Base-by-base conservation (phyloP, 53 echinoderm and acorn worm genomes). In the Zoroaster sp. region DNA sequence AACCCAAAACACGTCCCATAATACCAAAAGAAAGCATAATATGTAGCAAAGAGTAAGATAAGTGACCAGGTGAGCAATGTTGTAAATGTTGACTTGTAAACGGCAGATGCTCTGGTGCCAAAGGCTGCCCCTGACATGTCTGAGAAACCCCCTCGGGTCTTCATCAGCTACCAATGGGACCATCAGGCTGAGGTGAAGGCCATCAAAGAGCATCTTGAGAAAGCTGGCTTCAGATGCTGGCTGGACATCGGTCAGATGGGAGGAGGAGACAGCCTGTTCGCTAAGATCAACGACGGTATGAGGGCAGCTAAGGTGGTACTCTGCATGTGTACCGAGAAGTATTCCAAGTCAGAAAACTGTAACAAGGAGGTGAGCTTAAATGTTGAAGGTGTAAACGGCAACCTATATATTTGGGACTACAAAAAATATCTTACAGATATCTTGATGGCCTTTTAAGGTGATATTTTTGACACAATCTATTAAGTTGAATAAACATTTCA, bases 171-270 rank as follows among this genome's bases (percentile, higher is more conserved):
- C 87, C 95, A 95, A 51, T 93, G 95, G 96, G 98, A 98, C 53
- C 98, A 98, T 49, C 98, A 96, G 55, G 83, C 90, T 2, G 96
- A 98, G 73, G 98, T 98, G 15, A 98, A 94, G 33, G 94, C 86
- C 31, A 74, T 98, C 73, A 94, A 83, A 71, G 76, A 92, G 17
- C 98, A 98, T 42, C 93, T 98, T 20, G 98, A 94, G 90, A 96
- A 82, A 88, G 99, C 99, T 7, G 99, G 99, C 17, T 99, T 93
- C 40, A 63, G 83, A 13, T 98, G 98, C 88, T 97, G 98, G 98
- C 89, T 98, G 90, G 98, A 98, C 86, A 94, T 98, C 47, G 98
- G 95, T 69, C 98, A 98, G 94, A 98, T 98, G 98, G 98, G 98
- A 41, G 96, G 98, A 68, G 98, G 98, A 15, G 98, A 98, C 55